Conservation (phyloP, 2,888 invertebrate species). For the Metallyticus violacea region DNA sequence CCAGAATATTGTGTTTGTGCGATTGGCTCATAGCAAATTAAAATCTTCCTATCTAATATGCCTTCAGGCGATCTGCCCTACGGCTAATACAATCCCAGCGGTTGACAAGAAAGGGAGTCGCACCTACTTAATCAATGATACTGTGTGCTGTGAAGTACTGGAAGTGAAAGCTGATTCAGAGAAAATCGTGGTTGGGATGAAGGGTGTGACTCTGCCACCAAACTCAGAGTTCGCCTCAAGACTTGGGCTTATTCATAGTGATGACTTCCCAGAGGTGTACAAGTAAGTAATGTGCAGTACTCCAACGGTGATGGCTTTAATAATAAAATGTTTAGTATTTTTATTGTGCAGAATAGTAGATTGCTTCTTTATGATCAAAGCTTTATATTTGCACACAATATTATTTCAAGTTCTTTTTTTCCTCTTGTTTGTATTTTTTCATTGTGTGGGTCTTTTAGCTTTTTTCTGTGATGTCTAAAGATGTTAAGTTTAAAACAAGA, state of each 20-base stretch:
- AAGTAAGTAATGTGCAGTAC: conserved; percentile 61
- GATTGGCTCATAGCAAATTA: not conserved
- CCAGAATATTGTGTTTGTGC: not conserved
- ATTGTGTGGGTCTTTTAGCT: not conserved
- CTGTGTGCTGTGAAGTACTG: conserved; percentile 83
- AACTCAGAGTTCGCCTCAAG: conserved; percentile 70
- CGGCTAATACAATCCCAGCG: conserved; percentile 64
- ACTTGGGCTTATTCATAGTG: conserved; percentile 78
- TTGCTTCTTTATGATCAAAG: not conserved
- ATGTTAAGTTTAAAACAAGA: no score
- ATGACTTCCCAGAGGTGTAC: conserved; percentile 78
- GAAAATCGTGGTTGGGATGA: conserved; percentile 85
- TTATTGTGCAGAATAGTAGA: not conserved
- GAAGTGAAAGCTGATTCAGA: conserved; percentile 83
- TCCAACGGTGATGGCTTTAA: not conserved
- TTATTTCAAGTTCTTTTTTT: not conserved
- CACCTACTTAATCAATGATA: conserved; percentile 77
- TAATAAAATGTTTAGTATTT: not conserved
- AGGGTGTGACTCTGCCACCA: conserved; percentile 67
- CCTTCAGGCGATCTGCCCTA: conserved; percentile 63
- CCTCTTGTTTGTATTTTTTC: not conserved
- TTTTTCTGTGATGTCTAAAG: not conserved
- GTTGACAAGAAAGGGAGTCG: conserved; percentile 77
- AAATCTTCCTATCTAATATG: conserved; percentile 8
- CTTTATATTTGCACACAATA: not conserved